These are phyloP conservation scores for Mormyrus hasselquistii DNA, from an alignment of 2,797 vertebrate species.

Conservation along the genomic window DNA sequence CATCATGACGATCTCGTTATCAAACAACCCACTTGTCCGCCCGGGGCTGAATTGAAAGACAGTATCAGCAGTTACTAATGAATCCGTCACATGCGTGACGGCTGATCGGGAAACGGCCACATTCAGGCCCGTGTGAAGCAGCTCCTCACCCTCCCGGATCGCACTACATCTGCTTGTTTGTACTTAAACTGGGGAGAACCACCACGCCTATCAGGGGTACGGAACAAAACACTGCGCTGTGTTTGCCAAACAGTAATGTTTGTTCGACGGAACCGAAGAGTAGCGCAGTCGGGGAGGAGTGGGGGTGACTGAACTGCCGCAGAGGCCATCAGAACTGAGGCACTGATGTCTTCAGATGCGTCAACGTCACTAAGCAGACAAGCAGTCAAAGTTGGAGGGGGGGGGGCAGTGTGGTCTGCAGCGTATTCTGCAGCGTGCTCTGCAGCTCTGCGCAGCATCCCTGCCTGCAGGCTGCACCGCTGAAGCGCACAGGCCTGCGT, in stretches of 20 bases:
- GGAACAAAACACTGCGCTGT: neutral
- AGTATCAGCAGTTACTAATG: neutral
- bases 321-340: slow-evolving; percentile 28
- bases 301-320: neutral
- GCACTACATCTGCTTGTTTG: neutral
- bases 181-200: neutral
- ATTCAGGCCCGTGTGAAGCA: neutral
- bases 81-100: neutral
- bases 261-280: neutral
- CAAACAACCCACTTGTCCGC: slow-evolving; percentile 76
- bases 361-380: neutral
- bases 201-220: neutral
- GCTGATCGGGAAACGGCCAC: neutral
- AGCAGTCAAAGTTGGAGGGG: neutral
- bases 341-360: neutral
- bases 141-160: neutral
- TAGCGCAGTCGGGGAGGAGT: neutral
- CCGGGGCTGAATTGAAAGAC: slow-evolving; percentile 70
- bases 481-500: neutral
- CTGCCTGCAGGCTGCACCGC: slow-evolving; percentile 49
- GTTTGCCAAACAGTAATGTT: neutral
- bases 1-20: slow-evolving; percentile 98
- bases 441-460: slow-evolving; percentile 47
- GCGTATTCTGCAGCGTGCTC: neutral
- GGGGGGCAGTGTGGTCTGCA: slow-evolving; percentile 9